Conservation (phyloP, 1,140 invertebrate genomes). For the Trichonephila clavipes region DNA sequence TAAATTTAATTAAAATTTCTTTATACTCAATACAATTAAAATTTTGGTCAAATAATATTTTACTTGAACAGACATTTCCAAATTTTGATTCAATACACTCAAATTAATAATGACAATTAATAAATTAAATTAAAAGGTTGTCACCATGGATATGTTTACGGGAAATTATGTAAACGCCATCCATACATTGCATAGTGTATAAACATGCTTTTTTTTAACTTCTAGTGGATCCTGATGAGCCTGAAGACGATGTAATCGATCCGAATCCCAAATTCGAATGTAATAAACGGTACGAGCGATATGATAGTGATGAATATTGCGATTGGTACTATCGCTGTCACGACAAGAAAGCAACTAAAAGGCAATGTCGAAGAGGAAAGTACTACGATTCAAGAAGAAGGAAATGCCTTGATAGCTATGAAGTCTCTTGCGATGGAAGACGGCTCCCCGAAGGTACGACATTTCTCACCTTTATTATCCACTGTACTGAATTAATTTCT, state of each 20-base stretch:
- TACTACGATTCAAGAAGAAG: constrained; percentile 6
- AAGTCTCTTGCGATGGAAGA: constrained; percentile 38
- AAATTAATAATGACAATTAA: no score
- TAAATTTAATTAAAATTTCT: no score
- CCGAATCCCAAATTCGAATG: constrained; percentile 48
- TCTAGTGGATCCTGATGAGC: constrained; percentile 57
- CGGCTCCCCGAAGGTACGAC: constrained; percentile 31
- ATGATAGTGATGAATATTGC: constrained; percentile 27
- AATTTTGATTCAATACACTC: no score
- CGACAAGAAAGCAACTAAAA: not conserved
- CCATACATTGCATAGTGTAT: no score
- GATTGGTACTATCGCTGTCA: constrained; percentile 67
- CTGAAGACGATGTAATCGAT: constrained; percentile 48
- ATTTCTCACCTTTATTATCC: not conserved
- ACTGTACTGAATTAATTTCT: no score
- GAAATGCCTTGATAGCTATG: not conserved
- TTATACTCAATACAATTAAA: no score
- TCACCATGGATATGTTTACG: no score
- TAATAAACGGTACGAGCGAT: not conserved
- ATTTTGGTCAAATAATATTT: no score
- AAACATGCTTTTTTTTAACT: not conserved
- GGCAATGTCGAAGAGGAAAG: constrained; percentile 35
- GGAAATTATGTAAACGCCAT: no score
- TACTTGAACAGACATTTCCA: no score
- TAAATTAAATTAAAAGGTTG: no score